Base-by-base conservation (phyloP, 1,140 invertebrate species). In the Psix sp. region DNA sequence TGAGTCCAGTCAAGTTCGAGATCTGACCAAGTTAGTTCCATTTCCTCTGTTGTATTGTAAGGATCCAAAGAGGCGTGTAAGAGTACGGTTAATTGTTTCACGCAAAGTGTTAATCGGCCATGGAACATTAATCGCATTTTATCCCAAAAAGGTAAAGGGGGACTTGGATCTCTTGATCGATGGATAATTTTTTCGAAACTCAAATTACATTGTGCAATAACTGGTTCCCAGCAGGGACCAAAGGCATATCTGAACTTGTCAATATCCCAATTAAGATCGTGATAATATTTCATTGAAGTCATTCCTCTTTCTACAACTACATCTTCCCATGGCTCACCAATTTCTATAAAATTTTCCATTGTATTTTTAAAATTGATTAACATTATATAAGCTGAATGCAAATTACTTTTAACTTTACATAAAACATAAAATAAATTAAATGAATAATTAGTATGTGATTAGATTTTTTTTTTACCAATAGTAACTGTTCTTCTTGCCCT, bases 211-310 rank as follows among this genome's bases (percentile, higher is more conserved):
- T 99, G 96, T 0, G 97, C 95, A 72, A 99, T 93, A 0, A 98
- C 95, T 0, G 98, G 97, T 80, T 99, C 98, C 98, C 98, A 99
- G 86, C 97, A 99, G 0, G 97, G 95, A 0, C 98, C 98, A 86
- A 99, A 98, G 0, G 96, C 96, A 80, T 97, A 95, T 78, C 93
- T 93, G 75, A 93, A 95, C 66, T 93, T 92, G 43, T 95, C 91
- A 65, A 96, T 92, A 78, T 97, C 96, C 89, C 95, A 96, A 82
- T 95, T 97, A n/a, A 99, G 90, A 86, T 99, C 98, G 83, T 99
- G 96, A 86, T 98, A 99, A 87, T 97, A 98, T 84, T 99, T 99
- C 0, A 98, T 88, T 0, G 96, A 91, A 11, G 96, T 95, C 94
- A 99, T 96, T 77, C 94, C 95, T 45, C 96, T 87, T 77, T 94